phyloP scores from a whole-genome alignment of 1,140 invertebrate species.

The Cepaea nemoralis region DNA sequence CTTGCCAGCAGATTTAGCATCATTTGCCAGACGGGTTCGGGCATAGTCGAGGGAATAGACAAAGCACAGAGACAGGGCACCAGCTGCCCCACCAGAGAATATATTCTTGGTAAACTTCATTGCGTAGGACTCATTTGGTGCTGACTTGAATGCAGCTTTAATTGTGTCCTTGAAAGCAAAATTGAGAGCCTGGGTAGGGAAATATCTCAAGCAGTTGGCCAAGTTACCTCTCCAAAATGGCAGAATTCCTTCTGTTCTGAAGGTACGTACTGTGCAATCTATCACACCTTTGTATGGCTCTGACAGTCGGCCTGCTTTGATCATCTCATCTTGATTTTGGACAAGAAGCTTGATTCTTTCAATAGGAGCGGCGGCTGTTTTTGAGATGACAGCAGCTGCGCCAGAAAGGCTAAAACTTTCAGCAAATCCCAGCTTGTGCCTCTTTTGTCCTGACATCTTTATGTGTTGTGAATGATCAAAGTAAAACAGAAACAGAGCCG shows the following conservation, averaged over 20 bases:
- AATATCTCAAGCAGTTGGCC: constrained; percentile 86
- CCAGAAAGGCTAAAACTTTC: constrained; percentile 72
- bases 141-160: constrained; percentile 77
- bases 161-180: constrained; percentile 94
- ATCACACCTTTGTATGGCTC: constrained; percentile 72
- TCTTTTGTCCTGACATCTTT: no score
- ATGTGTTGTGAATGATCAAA: no score
- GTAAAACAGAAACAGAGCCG: no score
- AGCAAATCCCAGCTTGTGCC: constrained; percentile 60
- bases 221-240: constrained; percentile 96
- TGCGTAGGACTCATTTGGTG: constrained; percentile 65
- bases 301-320: constrained; percentile 69
- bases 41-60: constrained; percentile 96
- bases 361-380: constrained; percentile 78
- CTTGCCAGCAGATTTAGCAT: no score
- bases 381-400: constrained; percentile 71
- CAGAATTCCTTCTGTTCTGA: constrained; percentile 71
- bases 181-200: constrained; percentile 95
- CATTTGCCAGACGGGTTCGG: no score
- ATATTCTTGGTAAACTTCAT: constrained; percentile 78
- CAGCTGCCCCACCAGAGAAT: constrained; percentile 92
- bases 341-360: constrained; percentile 93
- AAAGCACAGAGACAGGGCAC: constrained; percentile 91
- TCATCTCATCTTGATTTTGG: constrained; percentile 75
- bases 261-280: constrained; percentile 70